phyloP scores from a whole-genome alignment of 2,888 invertebrate genomes.

The Melinaea menophilus region DNA sequence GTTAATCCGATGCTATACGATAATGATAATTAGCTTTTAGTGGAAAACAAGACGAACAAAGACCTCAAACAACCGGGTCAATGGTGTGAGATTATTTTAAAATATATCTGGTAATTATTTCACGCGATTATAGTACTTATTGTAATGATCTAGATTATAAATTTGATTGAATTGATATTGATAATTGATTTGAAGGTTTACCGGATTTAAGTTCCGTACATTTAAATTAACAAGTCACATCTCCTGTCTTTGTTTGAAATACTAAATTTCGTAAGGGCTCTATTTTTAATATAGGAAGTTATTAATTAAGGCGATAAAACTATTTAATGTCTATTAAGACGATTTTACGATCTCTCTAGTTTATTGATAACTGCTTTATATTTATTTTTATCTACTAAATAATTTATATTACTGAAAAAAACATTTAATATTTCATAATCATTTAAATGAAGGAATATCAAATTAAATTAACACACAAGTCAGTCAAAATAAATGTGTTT shows the following conservation, averaged over 20 bases:
- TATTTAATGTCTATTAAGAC: constrained; percentile 12
- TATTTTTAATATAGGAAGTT: constrained; percentile 13
- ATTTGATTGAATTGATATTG: constrained; percentile 7
- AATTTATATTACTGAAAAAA: no score
- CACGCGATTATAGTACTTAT: constrained; percentile 19
- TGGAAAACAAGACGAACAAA: constrained; percentile 30
- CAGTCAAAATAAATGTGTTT: no score
- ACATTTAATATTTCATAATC: no score
- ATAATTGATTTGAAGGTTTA: constrained; percentile 19
- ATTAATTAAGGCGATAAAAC: constrained; percentile 14
- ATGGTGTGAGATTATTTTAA: constrained; percentile 39
- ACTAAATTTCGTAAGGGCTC: background rate
- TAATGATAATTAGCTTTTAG: constrained; percentile 13
- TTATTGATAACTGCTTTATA: background rate
- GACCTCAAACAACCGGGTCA: constrained; percentile 42
- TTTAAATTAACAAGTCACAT: no score
- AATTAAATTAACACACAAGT: no score
- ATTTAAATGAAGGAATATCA: no score
- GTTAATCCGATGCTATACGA: no score
- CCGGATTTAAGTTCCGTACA: constrained; percentile 9
- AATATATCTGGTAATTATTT: constrained; percentile 22
- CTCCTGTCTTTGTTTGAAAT: no score
- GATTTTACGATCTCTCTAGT: constrained; percentile 5
- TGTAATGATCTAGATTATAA: background rate
- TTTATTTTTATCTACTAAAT: no score